These are phyloP conservation scores for Drosophila serrata DNA, from an alignment of 1,140 invertebrate genomes.

Conservation along the genomic window DNA sequence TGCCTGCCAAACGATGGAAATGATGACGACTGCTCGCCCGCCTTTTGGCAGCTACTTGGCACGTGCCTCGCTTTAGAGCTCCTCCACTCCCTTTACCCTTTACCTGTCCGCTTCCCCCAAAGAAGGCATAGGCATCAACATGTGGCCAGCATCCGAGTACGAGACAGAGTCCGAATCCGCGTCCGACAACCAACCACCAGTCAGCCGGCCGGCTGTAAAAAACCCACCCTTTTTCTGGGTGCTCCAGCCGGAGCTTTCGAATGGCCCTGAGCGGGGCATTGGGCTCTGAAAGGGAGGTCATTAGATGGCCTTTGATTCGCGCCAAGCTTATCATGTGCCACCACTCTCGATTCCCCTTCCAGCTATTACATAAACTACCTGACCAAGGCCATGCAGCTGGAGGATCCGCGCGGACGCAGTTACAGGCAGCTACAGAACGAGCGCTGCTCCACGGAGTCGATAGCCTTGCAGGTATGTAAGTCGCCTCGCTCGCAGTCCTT, in stretches of 20 bases:
- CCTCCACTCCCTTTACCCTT: conserved; percentile 27
- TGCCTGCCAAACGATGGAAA: conserved; percentile 65
- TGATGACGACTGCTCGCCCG: conserved; percentile 43
- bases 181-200: conserved; percentile 19
- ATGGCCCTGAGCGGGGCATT: conserved; percentile 18
- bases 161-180: conserved; percentile 11
- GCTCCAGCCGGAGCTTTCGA: conserved; percentile 42
- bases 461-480: conserved; percentile 87
- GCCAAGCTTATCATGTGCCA: conserved; percentile 39
- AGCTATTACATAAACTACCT: conserved; percentile 93
- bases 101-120: conserved; percentile 47
- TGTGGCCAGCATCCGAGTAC: conserved; percentile 35
- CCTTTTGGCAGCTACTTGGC: conserved; percentile 81
- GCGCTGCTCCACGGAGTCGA: conserved; percentile 86
- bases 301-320: conserved; percentile 68
- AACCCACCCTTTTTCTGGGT: conserved; percentile 45
- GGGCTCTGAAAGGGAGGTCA: conserved; percentile 21
- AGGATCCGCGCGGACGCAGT: conserved; percentile 87
- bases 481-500: conserved; percentile 1
- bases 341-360: conserved; percentile 70
- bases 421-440: conserved; percentile 87
- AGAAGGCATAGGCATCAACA: conserved; percentile 58
- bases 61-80: conserved; percentile 67
- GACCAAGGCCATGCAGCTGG: conserved; percentile 90
- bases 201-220: conserved; percentile 26